Percentiles rank a stretch among this genome's conserved stretches.
phyloP scores from a whole-genome alignment of 2,113 vertebrate species.

The Dicerorhinus sumatrensis region DNA sequence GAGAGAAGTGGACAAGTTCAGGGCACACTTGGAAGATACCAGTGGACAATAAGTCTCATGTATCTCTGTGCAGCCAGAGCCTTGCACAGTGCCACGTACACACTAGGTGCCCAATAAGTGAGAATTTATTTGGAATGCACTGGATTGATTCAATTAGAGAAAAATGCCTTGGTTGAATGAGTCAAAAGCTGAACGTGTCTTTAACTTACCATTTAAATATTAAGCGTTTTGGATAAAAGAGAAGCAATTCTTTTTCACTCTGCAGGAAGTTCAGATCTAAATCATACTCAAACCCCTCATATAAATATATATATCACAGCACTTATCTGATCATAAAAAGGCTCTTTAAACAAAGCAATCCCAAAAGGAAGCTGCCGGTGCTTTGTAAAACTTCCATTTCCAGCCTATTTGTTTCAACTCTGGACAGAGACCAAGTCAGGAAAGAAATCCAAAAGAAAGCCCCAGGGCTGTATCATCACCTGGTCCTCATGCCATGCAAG shows the following conservation, averaged over 20 bases:
- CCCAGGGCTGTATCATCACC: background rate
- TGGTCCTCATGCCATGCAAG: background rate
- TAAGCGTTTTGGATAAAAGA: conserved; percentile 81
- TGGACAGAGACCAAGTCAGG: conserved; percentile 72
- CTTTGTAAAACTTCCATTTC: conserved; percentile 81
- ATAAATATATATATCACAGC: conserved; percentile 84
- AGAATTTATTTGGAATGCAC: background rate
- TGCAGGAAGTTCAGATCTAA: conserved; percentile 85
- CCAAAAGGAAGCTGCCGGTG: conserved; percentile 80
- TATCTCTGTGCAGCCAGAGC: background rate
- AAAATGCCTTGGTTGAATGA: conserved; percentile 68
- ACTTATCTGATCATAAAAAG: conserved; percentile 85
- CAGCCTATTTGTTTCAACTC: conserved; percentile 82
- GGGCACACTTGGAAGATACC: background rate
- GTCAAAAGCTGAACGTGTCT: conserved; percentile 70
- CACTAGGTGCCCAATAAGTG: background rate
- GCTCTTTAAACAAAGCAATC: conserved; percentile 83
- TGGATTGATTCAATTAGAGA: conserved; percentile 31
- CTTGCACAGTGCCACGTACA: accelerated
- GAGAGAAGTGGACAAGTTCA: background rate
- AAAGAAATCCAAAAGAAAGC: background rate
- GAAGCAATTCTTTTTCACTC: conserved; percentile 82
- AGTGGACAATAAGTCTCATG: background rate
- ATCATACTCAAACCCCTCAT: conserved; percentile 78
- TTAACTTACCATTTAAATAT: conserved; percentile 80